Base-by-base conservation (phyloP, 2,797 vertebrate species). In the Rhodeus uyekii region DNA sequence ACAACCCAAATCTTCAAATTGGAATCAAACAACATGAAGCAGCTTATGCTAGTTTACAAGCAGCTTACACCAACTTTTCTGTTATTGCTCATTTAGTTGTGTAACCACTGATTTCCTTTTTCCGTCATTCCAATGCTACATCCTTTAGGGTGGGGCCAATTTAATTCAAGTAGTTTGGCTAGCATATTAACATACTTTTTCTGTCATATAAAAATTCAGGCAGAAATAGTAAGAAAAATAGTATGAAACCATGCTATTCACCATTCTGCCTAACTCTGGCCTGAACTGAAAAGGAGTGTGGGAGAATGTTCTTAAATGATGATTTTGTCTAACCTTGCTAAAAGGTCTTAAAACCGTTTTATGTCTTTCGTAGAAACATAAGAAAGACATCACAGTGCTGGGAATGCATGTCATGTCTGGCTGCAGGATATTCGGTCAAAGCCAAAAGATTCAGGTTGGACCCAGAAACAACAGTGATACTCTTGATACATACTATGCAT, bases 371-470 rank as follows among this genome's bases (percentile, higher is more conserved):
- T 55, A 48, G 24, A 53, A 39, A 65, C 34, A 53, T 38, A 4
- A 36, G 7, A n/a, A 5, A 76, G 18, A 32, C 7, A 44, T 46
- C 38, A 18, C 9, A 27, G 29, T 13, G n/a, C 24, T 55, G n/a
- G n/a, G 50, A 79, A 58, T 58, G 42, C 61, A 27, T 48, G 19
- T 12, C 24, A 29, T 67, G 74, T 27, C 42, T 29, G 50, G 34
- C 72, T 64, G 29, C 58, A 63, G 72, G 72, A 86, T 46, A 36
- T n/a, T 46, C 22, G n/a, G 24, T 18, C n/a, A 69, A 68, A 77
- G 58, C 74, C 48, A 85, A 80, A 78, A 86, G 60, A 82, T 84
- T 76, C 58, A 69, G 72, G 63, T 50, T 13, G 34, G 32, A 67
- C 82, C 39, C 4, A 46, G 78, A 32, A 82, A 65, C 32, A 68